Conservation (phyloP, 2,113 vertebrate species). For the Puntigrus tetrazona region DNA sequence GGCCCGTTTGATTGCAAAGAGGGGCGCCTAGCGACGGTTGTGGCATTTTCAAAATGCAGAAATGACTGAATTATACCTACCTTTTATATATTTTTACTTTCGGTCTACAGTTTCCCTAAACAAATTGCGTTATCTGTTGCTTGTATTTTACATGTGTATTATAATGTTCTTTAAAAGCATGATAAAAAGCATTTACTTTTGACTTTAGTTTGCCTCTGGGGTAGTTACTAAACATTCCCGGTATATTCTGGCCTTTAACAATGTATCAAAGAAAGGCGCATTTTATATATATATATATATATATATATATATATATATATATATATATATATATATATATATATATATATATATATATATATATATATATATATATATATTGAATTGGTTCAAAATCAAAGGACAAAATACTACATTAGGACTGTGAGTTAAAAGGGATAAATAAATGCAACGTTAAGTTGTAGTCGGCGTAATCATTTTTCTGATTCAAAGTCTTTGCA, state of each 20-base stretch:
- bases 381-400: slow-evolving; percentile 50
- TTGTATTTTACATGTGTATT: slow-evolving; percentile 67
- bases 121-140: slow-evolving; percentile 61
- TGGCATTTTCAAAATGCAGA: slow-evolving; percentile 51
- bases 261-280: slow-evolving; percentile 48
- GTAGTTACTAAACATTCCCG: slow-evolving; percentile 58
- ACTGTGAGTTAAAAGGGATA: slow-evolving; percentile 18
- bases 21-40: slow-evolving; percentile 50
- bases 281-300: no score
- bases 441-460: slow-evolving; percentile 31
- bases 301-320: no score
- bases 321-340: no score
- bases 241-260: slow-evolving; percentile 50
- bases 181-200: slow-evolving; percentile 51
- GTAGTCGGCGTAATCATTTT: not conserved
- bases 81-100: slow-evolving; percentile 59
- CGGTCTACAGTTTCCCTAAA: slow-evolving; percentile 44
- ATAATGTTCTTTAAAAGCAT: slow-evolving; percentile 65
- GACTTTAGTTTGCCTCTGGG: slow-evolving; percentile 52
- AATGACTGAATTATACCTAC: slow-evolving; percentile 64
- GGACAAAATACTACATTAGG: slow-evolving; percentile 40
- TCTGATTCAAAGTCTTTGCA: slow-evolving; percentile 10
- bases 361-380: no score
- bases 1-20: slow-evolving; percentile 33
- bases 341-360: no score